Conservation (phyloP, 2,113 vertebrate species). For the Eubucco bourcierii region DNA sequence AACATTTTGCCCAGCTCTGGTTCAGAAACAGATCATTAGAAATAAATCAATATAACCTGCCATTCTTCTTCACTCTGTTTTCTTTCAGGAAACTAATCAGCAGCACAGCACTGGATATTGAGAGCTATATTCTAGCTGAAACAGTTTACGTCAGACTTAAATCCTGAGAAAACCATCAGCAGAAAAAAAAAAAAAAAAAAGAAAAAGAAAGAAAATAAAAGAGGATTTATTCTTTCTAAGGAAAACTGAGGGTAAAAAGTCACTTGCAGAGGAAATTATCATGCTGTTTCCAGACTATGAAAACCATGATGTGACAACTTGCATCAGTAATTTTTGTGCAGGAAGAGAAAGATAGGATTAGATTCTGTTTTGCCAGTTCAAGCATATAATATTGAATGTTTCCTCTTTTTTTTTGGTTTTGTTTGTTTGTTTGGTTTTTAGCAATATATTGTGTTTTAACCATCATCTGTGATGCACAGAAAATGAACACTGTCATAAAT, state of each 20-base stretch:
- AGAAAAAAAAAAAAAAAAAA: neutral
- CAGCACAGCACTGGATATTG: conserved; percentile 1
- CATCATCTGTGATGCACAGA: neutral
- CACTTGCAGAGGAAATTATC: neutral
- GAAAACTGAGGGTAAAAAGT: neutral
- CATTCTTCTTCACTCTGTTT: conserved; percentile 14
- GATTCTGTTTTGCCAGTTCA: neutral
- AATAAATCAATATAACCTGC: conserved; percentile 63
- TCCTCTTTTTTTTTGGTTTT: too few species aligned
- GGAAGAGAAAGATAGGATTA: neutral
- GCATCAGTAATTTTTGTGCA: neutral
- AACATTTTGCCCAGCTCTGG: neutral
- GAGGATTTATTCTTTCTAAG: neutral
- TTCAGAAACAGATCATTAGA: conserved; percentile 54
- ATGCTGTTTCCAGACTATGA: neutral
- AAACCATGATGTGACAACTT: neutral
- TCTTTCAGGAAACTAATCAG: conserved; percentile 56
- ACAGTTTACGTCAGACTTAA: neutral
- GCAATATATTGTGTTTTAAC: neutral
- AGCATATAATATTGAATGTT: neutral
- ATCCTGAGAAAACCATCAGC: neutral
- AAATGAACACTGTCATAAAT: neutral
- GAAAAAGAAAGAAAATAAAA: neutral
- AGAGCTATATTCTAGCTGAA: conserved; percentile 16
- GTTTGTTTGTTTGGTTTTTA: neutral